Conservation (phyloP, 2,113 vertebrate genomes). For the Ochotona curzoniae region DNA sequence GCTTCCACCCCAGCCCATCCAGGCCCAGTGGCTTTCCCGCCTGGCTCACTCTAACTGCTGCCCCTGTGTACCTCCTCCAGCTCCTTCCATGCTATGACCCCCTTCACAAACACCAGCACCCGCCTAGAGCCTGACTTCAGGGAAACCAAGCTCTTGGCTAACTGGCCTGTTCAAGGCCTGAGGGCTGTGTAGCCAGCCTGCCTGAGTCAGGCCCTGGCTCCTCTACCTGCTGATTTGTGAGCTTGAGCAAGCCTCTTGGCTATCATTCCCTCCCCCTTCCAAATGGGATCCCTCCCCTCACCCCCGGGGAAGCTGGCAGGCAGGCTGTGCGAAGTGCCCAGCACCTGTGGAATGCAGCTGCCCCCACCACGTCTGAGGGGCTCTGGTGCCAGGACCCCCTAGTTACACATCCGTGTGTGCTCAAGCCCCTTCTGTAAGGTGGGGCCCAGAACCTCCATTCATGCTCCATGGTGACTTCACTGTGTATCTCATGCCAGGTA, state of each 20-base stretch:
- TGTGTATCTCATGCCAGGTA: background rate
- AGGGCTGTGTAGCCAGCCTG: slow-evolving; percentile 19
- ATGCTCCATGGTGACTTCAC: too few relatives aligned
- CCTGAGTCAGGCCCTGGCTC: slow-evolving; percentile 49
- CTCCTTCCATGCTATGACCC: too few relatives aligned
- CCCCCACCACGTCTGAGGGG: background rate
- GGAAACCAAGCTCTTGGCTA: background rate
- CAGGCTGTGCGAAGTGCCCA: background rate
- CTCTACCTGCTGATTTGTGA: background rate
- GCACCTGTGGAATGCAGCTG: background rate
- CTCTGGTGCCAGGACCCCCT: background rate
- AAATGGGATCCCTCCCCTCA: background rate
- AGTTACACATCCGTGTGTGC: background rate
- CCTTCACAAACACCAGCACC: background rate
- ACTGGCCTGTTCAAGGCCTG: background rate
- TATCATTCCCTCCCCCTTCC: slow-evolving; percentile 38
- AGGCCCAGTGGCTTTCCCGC: background rate
- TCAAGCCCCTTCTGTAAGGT: background rate
- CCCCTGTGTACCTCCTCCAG: background rate
- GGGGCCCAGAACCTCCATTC: too few relatives aligned
- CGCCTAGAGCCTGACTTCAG: background rate
- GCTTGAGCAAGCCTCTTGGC: slow-evolving; percentile 49
- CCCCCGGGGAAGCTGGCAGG: background rate
- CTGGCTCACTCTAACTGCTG: background rate
- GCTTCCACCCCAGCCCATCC: background rate